Evolutionary conservation across 2,113 vertebrate species (phyloP).

Genomic region (Hiodon tergisus): DNA sequence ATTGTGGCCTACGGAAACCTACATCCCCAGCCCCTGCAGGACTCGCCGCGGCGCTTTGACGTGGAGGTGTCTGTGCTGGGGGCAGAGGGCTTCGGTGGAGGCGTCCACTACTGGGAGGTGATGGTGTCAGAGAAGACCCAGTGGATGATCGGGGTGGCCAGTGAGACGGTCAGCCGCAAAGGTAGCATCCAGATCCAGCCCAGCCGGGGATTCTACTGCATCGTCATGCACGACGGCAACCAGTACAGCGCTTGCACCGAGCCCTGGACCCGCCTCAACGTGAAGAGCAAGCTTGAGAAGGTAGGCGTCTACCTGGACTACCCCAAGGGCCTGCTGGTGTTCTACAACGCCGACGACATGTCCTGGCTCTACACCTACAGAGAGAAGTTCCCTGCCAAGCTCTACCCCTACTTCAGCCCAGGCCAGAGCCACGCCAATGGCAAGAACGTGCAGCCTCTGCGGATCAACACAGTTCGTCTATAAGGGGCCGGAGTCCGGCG

Average conservation of each 20-base stretch:
- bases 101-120: slow-evolving; percentile 97
- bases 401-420: slow-evolving; percentile 92
- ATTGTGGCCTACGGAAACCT: slow-evolving; percentile 95
- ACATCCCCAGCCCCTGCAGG: slow-evolving; percentile 91
- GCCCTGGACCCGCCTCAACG: slow-evolving; percentile 96
- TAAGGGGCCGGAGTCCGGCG: slow-evolving; percentile 41
- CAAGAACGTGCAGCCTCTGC: slow-evolving; percentile 90
- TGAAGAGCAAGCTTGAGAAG: slow-evolving; percentile 92
- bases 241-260: slow-evolving; percentile 98
- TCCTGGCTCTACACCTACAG: slow-evolving; percentile 98
- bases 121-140: slow-evolving; percentile 97
- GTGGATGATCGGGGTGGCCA: slow-evolving; percentile 96
- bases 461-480: slow-evolving; percentile 94
- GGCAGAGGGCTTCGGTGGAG: slow-evolving; percentile 73
- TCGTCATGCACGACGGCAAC: slow-evolving; percentile 97
- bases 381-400: slow-evolving; percentile 81
- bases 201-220: slow-evolving; percentile 91
- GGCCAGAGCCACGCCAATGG: slow-evolving; percentile 97
- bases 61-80: slow-evolving; percentile 96
- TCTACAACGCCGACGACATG: slow-evolving; percentile 98
- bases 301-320: slow-evolving; percentile 97
- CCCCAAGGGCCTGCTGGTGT: slow-evolving; percentile 88
- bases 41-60: slow-evolving; percentile 90
- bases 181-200: slow-evolving; percentile 98
- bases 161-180: slow-evolving; percentile 85